Conservation (phyloP, 2,797 vertebrate species). For the Synanceia verrucosa region DNA sequence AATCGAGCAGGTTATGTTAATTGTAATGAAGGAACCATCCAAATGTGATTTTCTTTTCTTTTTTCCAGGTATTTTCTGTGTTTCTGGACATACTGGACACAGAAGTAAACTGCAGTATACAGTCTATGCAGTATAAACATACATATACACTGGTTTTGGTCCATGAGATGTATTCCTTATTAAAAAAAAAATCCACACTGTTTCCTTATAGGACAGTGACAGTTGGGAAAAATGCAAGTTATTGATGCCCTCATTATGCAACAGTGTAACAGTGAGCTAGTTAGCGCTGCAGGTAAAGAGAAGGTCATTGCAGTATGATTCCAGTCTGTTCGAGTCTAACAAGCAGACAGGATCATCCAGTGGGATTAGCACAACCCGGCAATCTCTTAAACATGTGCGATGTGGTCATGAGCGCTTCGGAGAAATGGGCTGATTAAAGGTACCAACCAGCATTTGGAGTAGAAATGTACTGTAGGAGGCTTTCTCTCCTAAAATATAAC, state of each 20-base stretch:
- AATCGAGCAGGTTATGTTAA: neutral
- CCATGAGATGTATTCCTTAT: neutral
- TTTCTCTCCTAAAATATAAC: too few species aligned
- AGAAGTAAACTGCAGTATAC: neutral
- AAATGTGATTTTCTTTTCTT: neutral
- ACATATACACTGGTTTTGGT: neutral
- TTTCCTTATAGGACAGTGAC: neutral
- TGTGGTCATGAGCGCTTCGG: conserved; percentile 40
- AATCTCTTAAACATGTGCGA: conserved; percentile 62
- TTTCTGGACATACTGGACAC: neutral
- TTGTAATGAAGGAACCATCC: neutral
- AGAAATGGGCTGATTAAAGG: conserved; percentile 54
- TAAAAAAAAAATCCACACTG: too few species aligned
- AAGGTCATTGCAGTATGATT: conserved; percentile 64
- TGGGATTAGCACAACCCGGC: conserved; percentile 56
- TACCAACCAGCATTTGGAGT: conserved; percentile 15
- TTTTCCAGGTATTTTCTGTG: neutral
- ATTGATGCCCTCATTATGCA: conserved; percentile 39
- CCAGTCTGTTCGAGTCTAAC: conserved; percentile 59
- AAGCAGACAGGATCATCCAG: conserved; percentile 67
- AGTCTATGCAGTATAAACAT: neutral
- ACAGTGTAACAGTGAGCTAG: conserved; percentile 15
- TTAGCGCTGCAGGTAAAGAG: conserved; percentile 51
- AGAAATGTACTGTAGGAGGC: neutral
- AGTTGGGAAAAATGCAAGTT: neutral